Percentiles rank a stretch among this genome's conserved stretches.
phyloP scores from a whole-genome alignment of 2,797 vertebrate species.

The Triplophysa yarkandensis region DNA sequence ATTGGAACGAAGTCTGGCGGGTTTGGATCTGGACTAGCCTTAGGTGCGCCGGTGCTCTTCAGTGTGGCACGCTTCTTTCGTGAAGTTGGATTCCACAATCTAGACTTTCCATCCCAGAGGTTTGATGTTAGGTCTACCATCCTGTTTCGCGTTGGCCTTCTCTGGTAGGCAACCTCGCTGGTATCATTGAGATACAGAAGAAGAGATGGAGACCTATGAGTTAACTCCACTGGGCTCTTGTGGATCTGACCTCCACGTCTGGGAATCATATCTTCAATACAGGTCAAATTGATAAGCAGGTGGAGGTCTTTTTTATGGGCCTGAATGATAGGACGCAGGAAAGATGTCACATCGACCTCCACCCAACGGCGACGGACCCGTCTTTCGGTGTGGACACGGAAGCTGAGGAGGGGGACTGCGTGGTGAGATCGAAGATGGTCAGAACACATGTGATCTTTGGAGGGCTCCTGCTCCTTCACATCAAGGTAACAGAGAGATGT shows the following conservation, averaged over 20 bases:
- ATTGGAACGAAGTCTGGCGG: slow-evolving; percentile 76
- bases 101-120: slow-evolving; percentile 40
- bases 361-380: slow-evolving; percentile 77
- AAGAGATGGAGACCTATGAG: slow-evolving; percentile 79
- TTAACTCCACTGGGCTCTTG: slow-evolving; percentile 54
- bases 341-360: slow-evolving; percentile 86
- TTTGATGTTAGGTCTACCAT: slow-evolving; percentile 35
- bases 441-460: slow-evolving; percentile 66
- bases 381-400: slow-evolving; percentile 70
- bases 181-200: slow-evolving; percentile 91
- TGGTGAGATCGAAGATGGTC: slow-evolving; percentile 63
- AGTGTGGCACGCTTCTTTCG: slow-evolving; percentile 70
- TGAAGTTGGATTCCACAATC: slow-evolving; percentile 55
- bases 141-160: slow-evolving; percentile 55
- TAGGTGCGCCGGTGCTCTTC: slow-evolving; percentile 56
- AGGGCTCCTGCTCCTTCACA: slow-evolving; percentile 67
- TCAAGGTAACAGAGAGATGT: slow-evolving; percentile 75
- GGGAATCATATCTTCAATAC: slow-evolving; percentile 61
- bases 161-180: slow-evolving; percentile 76
- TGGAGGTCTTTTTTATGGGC: slow-evolving; percentile 76
- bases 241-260: slow-evolving; percentile 31
- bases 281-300: slow-evolving; percentile 84
- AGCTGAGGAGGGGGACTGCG: slow-evolving; percentile 68
- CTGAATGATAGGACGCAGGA: slow-evolving; percentile 82
- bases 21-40: slow-evolving; percentile 63